Conservation (phyloP, 2,888 invertebrate genomes). For the Hypercompe scribonia region DNA sequence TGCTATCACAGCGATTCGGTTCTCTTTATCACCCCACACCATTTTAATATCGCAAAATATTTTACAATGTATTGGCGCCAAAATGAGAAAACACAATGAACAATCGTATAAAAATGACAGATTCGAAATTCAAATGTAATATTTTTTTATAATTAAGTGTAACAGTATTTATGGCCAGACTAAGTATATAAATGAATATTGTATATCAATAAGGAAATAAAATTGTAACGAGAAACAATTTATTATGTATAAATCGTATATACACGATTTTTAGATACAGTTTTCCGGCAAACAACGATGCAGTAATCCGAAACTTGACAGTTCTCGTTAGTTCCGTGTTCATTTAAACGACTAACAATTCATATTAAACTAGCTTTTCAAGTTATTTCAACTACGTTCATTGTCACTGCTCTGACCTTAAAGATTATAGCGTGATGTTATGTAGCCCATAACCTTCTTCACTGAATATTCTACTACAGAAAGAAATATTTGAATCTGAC, state of each 20-base stretch:
- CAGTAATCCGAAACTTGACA: neutral
- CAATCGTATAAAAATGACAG: too few species aligned
- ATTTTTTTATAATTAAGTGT: too few species aligned
- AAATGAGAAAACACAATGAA: too few species aligned
- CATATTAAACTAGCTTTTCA: neutral
- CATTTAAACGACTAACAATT: neutral
- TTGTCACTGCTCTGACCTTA: neutral
- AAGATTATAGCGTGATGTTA: neutral
- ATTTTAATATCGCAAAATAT: too few species aligned
- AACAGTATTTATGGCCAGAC: too few species aligned
- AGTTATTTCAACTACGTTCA: too few species aligned
- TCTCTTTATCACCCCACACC: too few species aligned
- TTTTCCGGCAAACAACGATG: conserved; percentile 21
- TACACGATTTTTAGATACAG: conserved; percentile 1
- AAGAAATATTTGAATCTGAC: neutral
- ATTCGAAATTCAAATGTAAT: too few species aligned
- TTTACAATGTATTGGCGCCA: too few species aligned
- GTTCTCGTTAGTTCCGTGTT: neutral
- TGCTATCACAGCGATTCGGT: too few species aligned
- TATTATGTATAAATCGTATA: neutral
- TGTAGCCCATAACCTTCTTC: neutral
- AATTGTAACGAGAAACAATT: neutral
- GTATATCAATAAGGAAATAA: conserved; percentile 20
- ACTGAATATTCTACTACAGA: neutral
- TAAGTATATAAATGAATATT: neutral